phyloP scores from a whole-genome alignment of 2,113 vertebrate genomes.

The Bambusicola thoracicus region DNA sequence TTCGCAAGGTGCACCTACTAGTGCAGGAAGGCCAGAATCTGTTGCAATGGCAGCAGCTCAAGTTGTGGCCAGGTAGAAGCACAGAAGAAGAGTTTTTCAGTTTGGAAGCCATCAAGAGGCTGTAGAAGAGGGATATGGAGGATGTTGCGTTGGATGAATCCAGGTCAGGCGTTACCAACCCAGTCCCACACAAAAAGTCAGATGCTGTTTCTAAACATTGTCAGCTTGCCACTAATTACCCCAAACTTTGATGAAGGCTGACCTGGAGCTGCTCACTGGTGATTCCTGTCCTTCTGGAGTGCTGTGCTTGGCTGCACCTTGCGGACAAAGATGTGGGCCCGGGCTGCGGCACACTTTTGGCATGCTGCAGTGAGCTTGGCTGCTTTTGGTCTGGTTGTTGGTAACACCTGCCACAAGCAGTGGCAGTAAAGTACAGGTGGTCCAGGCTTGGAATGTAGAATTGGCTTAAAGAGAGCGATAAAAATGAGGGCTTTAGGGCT shows the following conservation, averaged over 20 bases:
- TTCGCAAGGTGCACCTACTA: not conserved
- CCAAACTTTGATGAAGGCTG: not conserved
- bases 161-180: not conserved
- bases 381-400: not conserved
- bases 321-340: not conserved
- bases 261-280: not conserved
- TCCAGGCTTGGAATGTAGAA: not conserved
- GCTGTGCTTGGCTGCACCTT: not conserved
- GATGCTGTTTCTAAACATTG: not conserved
- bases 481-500: not conserved
- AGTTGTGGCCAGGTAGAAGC: not conserved
- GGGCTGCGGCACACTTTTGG: not conserved
- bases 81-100: not conserved
- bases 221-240: not conserved
- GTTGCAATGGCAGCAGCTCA: not conserved
- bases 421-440: not conserved
- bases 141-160: not conserved
- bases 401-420: accelerated
- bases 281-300: conserved; percentile 45
- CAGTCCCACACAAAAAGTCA: not conserved
- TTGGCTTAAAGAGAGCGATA: not conserved
- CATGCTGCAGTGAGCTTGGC: accelerated
- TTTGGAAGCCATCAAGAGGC: not conserved
- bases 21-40: not conserved
- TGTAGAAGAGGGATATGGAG: not conserved